Evolutionary conservation across 2,797 vertebrate species (phyloP), one percentile per base, ranked within the genome.

Genomic region (Limosa lapponica): DNA sequence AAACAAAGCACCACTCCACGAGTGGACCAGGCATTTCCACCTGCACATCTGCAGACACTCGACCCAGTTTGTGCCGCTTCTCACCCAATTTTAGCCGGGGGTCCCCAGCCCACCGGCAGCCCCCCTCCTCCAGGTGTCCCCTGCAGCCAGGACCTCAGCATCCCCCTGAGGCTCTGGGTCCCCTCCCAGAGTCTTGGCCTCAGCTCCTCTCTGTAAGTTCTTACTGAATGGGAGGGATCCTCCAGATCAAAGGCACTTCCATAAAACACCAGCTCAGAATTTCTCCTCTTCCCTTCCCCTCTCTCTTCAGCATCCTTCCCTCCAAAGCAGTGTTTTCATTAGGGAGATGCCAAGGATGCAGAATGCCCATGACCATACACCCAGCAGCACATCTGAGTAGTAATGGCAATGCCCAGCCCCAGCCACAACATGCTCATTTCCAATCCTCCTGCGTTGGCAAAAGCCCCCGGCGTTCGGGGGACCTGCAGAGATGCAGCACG

Each of bases 201-300:
- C 39, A 19, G 12, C 13, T 44, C 19, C 24, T 8, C 51, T 22
- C 30, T 11, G 5, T 8, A 34, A 27, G 24, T 13, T 32, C 24
- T 23, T 11, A 19, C 57, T 59, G 25, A 78, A 48, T 0, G 0
- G 18, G 62, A 46, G 30, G 2, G 32, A 51, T 13, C 9, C 10
- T 57, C 32, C 43, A 25, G 16, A 30, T 6, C 18, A 55, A 71
- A 78, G 24, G 15, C 14, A 16, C 28, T 65, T 72, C 15, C 3
- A 2, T 43, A 73, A 34, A 8, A 66, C 8, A 25, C 3, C 10
- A 51, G 28, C 0, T 2, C 7, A 43, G 30, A 73, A 34, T 13
- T 44, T 65, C 49, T 49, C 16, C 5, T 32, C 66, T 36, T 30
- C 17, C 18, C 5, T 75, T 34, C 28, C 14, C 6, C 20, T 51